Conservation (phyloP, 2,888 invertebrate genomes). For the Hymenopus coronatus region DNA sequence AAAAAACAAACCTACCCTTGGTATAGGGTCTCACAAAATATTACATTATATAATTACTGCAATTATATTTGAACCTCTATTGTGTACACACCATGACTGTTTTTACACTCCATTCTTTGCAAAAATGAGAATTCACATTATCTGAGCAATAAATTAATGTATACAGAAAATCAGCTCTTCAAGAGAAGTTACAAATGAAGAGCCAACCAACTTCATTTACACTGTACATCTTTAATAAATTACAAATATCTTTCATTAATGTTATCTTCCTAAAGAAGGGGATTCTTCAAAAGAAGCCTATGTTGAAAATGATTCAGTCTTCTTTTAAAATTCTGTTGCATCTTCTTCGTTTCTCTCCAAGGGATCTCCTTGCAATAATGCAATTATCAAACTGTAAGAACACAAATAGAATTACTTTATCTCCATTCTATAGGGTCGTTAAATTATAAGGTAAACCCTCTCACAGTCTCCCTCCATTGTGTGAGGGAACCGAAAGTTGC, state of each 20-base stretch:
- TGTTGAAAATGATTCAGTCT: neutral
- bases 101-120: neutral
- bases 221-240: neutral
- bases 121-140: neutral
- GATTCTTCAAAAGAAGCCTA: neutral
- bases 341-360: slow-evolving; percentile 65
- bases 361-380: slow-evolving; percentile 77
- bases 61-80: neutral
- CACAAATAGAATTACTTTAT: slow-evolving; percentile 35
- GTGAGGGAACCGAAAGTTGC: no score
- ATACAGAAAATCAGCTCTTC: neutral
- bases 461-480: no score
- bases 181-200: neutral
- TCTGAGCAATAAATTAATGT: neutral
- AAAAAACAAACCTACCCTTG: neutral
- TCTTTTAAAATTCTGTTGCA: slow-evolving; percentile 56
- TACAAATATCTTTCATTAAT: neutral
- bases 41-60: neutral
- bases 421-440: no score
- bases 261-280: neutral
- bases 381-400: slow-evolving; percentile 68
- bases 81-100: neutral
- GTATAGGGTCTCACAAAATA: neutral
- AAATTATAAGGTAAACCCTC: no score
- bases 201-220: neutral